These are phyloP conservation scores for Aptenodytes patagonicus DNA, from an alignment of 2,113 vertebrate species.

Conservation along the genomic window DNA sequence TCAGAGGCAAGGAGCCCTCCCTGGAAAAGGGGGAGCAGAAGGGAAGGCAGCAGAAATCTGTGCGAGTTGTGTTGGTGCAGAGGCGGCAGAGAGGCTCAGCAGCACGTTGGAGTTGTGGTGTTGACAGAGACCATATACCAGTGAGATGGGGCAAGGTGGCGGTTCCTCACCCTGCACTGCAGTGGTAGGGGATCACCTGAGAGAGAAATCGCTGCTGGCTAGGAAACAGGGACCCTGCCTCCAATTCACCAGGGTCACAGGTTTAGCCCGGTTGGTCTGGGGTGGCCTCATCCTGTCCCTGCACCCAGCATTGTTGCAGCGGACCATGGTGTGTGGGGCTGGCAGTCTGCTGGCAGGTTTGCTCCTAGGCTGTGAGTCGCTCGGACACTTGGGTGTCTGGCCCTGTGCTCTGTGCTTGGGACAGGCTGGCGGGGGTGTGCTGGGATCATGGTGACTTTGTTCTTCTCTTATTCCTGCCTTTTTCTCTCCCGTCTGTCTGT, in stretches of 20 bases:
- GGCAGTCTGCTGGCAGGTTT: neutral
- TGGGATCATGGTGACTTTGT: conserved; percentile 38
- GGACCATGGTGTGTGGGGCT: neutral
- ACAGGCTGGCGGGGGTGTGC: neutral
- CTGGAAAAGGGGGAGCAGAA: neutral
- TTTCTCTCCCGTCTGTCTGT: conserved; percentile 63
- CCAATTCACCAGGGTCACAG: neutral
- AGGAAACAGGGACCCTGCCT: neutral
- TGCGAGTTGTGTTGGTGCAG: neutral
- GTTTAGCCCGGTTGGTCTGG: neutral
- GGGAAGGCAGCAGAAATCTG: neutral
- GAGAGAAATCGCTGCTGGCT: neutral
- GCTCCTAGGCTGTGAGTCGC: rapidly evolving
- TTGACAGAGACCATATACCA: neutral
- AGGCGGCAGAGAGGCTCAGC: neutral
- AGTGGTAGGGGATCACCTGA: neutral
- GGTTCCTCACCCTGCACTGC: neutral
- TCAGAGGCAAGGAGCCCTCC: neutral
- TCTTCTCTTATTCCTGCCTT: conserved; percentile 66
- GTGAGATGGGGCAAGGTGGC: neutral
- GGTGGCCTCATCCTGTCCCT: neutral
- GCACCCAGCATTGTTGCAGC: too few relatives aligned
- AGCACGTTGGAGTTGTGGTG: neutral
- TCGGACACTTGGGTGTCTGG: neutral
- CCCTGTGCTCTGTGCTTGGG: neutral